Conservation (phyloP, 1,140 invertebrate species). For the Physella acuta region DNA sequence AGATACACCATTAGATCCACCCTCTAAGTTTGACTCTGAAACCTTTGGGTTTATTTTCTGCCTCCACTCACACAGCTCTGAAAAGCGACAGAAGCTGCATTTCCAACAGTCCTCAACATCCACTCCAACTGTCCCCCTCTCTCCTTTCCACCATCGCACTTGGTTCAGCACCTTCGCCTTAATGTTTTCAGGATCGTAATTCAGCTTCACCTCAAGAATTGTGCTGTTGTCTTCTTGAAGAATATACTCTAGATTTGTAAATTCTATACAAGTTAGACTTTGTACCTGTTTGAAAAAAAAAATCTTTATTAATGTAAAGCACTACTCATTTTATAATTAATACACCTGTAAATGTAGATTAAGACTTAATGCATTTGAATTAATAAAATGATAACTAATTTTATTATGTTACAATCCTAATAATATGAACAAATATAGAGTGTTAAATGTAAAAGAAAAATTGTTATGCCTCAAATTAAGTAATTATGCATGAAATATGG, state of each 20-base stretch:
- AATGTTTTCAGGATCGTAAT: neutral
- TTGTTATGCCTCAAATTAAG: no score
- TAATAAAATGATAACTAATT: no score
- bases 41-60: neutral
- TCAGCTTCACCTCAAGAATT: neutral
- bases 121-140: conserved; percentile 16
- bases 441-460: no score
- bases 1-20: neutral
- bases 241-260: conserved; percentile 9
- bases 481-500: no score
- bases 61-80: conserved; percentile 13
- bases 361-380: no score
- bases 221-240: conserved; percentile 1
- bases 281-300: conserved; percentile 14
- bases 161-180: neutral
- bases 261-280: neutral
- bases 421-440: no score
- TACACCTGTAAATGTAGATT: no score
- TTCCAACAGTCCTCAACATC: conserved; percentile 25
- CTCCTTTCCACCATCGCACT: conserved; percentile 12
- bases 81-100: conserved; percentile 14
- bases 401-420: no score
- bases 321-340: no score
- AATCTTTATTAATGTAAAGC: no score
- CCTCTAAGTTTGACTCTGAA: neutral